Percentiles rank a stretch among this genome's conserved stretches.
Evolutionary conservation across 2,797 vertebrate species (phyloP).

Genomic region (Siniperca scherzeri): DNA sequence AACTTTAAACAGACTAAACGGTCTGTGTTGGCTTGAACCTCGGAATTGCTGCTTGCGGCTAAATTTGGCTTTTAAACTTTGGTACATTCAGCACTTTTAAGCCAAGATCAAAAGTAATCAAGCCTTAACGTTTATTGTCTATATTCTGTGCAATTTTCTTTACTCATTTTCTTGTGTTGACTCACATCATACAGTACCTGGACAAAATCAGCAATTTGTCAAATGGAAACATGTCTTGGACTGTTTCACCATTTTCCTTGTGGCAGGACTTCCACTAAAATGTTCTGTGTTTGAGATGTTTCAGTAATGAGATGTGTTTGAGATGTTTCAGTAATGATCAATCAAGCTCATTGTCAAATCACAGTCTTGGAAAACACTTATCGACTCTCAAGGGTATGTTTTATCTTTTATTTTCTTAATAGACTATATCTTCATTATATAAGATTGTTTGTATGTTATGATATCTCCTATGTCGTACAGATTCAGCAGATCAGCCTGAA

Average conservation of each 20-base stretch:
- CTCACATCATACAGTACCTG: background rate
- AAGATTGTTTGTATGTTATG: background rate
- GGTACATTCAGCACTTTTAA: constrained; percentile 4
- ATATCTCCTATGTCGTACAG: background rate
- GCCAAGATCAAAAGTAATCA: background rate
- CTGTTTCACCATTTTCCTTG: background rate
- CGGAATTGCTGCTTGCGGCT: too few relatives aligned
- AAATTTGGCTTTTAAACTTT: background rate
- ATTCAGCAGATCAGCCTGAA: background rate
- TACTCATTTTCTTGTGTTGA: background rate
- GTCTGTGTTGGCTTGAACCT: too few relatives aligned
- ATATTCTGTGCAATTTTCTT: background rate
- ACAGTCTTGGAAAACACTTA: background rate
- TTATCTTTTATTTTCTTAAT: background rate
- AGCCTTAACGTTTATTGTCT: background rate
- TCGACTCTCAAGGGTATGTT: background rate
- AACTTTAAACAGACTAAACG: too few relatives aligned
- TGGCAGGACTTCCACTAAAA: background rate
- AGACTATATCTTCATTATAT: background rate
- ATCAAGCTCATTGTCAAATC: constrained; percentile 17
- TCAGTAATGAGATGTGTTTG: constrained; percentile 5
- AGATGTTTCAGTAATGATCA: constrained; percentile 9
- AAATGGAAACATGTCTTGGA: constrained; percentile 2
- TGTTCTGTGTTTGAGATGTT: background rate
- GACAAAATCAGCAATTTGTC: constrained; percentile 1